phyloP scores from a whole-genome alignment of 1,140 invertebrate species.

The Calliopsis andreniformis region DNA sequence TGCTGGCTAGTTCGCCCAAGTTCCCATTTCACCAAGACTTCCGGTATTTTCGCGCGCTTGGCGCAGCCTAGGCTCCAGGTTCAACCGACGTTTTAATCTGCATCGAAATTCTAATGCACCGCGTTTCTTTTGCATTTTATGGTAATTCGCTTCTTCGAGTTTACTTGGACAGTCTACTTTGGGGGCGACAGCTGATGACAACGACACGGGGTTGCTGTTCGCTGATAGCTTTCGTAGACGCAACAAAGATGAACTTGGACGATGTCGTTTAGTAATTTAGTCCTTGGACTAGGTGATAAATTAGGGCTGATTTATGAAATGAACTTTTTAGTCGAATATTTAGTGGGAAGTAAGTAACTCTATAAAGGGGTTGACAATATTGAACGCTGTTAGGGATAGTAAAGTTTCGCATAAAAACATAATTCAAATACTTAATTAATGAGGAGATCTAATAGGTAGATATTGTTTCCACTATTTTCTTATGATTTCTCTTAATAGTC shows the following conservation, averaged over 20 bases:
- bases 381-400: no score
- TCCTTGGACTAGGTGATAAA: no score
- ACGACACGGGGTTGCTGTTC: background rate
- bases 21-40: constrained; percentile 14
- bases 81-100: constrained; percentile 50
- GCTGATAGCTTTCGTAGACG: background rate
- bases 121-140: constrained; percentile 62
- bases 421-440: no score
- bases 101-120: constrained; percentile 60
- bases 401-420: no score
- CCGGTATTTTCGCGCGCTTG: background rate
- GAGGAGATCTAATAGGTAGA: no score
- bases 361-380: no score
- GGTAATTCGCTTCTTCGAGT: constrained; percentile 46
- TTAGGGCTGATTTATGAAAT: no score
- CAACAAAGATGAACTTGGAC: background rate
- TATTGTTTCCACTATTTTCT: no score
- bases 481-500: no score
- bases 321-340: no score
- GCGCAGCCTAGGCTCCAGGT: background rate
- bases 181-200: constrained; percentile 55
- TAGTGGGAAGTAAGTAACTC: no score
- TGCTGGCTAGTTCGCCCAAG: background rate
- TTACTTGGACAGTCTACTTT: constrained; percentile 47
- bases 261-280: no score